phyloP scores from a whole-genome alignment of 2,888 invertebrate genomes.

The Neuroscelio doddi region DNA sequence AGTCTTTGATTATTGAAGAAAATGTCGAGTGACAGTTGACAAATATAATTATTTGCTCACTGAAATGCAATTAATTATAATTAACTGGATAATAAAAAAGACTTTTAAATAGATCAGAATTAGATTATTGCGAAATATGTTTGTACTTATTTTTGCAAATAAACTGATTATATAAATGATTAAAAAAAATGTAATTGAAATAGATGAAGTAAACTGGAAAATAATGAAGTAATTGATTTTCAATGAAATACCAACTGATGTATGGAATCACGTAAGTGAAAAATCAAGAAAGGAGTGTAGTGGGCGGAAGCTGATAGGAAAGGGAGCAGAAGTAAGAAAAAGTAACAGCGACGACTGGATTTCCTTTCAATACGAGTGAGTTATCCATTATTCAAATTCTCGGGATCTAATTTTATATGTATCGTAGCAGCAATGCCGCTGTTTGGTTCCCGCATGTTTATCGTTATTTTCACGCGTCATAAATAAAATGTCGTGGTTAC shows the following conservation, averaged over 20 bases:
- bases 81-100: background rate
- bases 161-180: too few species aligned
- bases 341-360: slow-evolving; percentile 34
- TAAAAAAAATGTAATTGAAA: too few species aligned
- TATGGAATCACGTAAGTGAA: slow-evolving; percentile 25
- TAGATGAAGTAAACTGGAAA: too few species aligned
- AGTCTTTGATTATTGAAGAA: slow-evolving; percentile 4
- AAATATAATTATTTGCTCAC: too few species aligned
- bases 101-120: too few species aligned
- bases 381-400: slow-evolving; percentile 44
- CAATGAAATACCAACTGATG: too few species aligned
- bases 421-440: slow-evolving; percentile 28
- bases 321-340: slow-evolving; percentile 33
- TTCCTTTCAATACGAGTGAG: slow-evolving; percentile 39
- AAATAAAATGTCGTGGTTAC: slow-evolving; percentile 46
- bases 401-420: slow-evolving; percentile 44
- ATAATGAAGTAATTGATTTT: too few species aligned
- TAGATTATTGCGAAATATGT: too few species aligned
- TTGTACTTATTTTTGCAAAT: too few species aligned
- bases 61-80: too few species aligned
- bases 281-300: slow-evolving; percentile 44
- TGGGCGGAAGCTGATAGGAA: slow-evolving; percentile 46
- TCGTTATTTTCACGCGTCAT: slow-evolving; percentile 49
- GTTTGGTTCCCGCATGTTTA: slow-evolving; percentile 42
- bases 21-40: background rate